Conservation (phyloP, 2,888 invertebrate genomes). For the Drosophila hamatofila region DNA sequence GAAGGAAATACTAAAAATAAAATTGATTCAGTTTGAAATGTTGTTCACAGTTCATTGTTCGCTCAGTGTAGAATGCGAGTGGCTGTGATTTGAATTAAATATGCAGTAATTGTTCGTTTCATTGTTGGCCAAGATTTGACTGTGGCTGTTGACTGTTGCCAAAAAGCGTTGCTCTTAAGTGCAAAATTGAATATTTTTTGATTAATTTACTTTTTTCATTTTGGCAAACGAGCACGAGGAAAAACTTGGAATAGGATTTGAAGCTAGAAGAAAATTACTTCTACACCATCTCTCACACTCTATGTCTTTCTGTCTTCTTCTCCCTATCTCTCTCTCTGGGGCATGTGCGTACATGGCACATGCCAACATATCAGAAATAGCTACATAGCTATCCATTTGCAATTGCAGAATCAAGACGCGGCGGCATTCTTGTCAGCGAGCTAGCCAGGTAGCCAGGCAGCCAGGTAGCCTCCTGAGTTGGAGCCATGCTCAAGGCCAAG, state of each 20-base stretch:
- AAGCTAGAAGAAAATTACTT: neutral
- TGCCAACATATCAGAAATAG: constrained; percentile 34
- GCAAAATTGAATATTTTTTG: constrained; percentile 72
- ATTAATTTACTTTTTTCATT: constrained; percentile 49
- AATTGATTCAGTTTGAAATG: too few relatives aligned
- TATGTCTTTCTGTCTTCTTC: neutral
- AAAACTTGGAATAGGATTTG: constrained; percentile 1
- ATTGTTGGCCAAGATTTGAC: constrained; percentile 74
- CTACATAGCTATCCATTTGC: constrained; percentile 24
- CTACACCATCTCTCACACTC: neutral
- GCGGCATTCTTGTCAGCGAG: constrained; percentile 22
- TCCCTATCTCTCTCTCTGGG: neutral
- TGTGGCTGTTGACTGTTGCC: constrained; percentile 43
- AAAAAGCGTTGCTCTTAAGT: constrained; percentile 63
- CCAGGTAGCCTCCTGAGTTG: constrained; percentile 17
- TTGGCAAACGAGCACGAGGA: constrained; percentile 6
- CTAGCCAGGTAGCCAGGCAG: neutral
- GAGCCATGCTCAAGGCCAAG: constrained; percentile 48
- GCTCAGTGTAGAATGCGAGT: constrained; percentile 33
- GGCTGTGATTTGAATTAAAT: constrained; percentile 51
- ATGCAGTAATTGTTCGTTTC: constrained; percentile 73
- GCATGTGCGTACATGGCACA: constrained; percentile 37
- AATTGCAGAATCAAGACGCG: constrained; percentile 35
- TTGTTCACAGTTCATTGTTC: neutral
- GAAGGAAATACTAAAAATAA: too few relatives aligned